These are phyloP conservation scores for Dione juno DNA, from an alignment of 2,888 invertebrate genomes.

Conservation along the genomic window DNA sequence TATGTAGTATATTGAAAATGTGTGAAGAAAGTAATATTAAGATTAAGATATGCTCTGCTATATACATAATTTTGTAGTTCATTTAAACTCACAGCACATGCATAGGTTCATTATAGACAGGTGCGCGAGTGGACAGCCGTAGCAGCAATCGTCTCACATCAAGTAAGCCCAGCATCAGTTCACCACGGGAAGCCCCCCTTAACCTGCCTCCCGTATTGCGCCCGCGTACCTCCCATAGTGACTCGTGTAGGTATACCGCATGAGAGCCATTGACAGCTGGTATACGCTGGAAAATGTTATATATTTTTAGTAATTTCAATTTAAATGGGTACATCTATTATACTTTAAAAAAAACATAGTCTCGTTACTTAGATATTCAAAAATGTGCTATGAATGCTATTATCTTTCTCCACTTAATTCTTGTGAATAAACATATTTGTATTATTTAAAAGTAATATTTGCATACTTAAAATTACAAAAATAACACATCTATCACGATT, in stretches of 20 bases:
- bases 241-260: constrained; percentile 88
- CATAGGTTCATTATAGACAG: constrained; percentile 58
- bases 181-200: constrained; percentile 74
- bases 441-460: too few species aligned
- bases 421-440: too few species aligned
- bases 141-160: constrained; percentile 92
- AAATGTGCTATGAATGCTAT: too few species aligned
- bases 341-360: too few species aligned
- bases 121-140: constrained; percentile 82
- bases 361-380: too few species aligned
- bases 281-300: constrained; percentile 57
- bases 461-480: too few species aligned
- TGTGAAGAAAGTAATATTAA: too few species aligned
- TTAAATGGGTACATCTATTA: too few species aligned
- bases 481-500: too few species aligned
- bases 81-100: constrained; percentile 64
- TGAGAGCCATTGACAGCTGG: constrained; percentile 79
- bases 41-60: too few species aligned
- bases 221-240: constrained; percentile 88
- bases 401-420: too few species aligned
- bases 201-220: constrained; percentile 38
- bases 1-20: too few species aligned
- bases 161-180: constrained; percentile 96
- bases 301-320: not conserved
- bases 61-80: not conserved